Evolutionary conservation across 2,797 vertebrate genomes (phyloP).

Genomic region (Eutrigla gurnardus): DNA sequence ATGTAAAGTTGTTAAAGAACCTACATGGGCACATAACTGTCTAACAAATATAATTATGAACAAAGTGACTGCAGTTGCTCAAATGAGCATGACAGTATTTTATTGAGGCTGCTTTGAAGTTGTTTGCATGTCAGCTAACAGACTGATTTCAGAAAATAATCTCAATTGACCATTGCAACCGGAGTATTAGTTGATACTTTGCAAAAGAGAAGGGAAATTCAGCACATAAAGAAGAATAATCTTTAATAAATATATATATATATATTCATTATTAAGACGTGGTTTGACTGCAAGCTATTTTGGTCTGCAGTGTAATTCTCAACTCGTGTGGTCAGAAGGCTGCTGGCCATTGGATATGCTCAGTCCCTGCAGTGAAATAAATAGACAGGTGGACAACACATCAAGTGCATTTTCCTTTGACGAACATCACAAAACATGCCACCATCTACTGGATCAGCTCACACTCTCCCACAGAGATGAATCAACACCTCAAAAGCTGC

Average conservation of each 20-base stretch:
- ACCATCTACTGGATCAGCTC: background rate
- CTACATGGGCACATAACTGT: background rate
- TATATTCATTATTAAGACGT: background rate
- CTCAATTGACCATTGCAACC: background rate
- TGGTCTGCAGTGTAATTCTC: background rate
- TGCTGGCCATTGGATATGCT: background rate
- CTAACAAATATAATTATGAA: background rate
- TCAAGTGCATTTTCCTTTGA: background rate
- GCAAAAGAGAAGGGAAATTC: background rate
- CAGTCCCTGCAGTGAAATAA: background rate
- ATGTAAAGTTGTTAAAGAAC: background rate
- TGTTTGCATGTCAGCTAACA: background rate
- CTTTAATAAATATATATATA: background rate
- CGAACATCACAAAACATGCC: background rate
- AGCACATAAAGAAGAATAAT: background rate
- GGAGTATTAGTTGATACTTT: background rate
- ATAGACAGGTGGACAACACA: background rate
- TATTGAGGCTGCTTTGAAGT: background rate
- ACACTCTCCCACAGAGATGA: background rate
- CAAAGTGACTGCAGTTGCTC: background rate
- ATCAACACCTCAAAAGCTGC: background rate
- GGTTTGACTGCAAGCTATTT: background rate
- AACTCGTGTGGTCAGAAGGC: background rate
- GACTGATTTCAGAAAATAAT: background rate
- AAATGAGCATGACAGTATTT: background rate